These are phyloP conservation scores for Labeo rohita DNA, from an alignment of 2,113 vertebrate species.

Conservation along the genomic window DNA sequence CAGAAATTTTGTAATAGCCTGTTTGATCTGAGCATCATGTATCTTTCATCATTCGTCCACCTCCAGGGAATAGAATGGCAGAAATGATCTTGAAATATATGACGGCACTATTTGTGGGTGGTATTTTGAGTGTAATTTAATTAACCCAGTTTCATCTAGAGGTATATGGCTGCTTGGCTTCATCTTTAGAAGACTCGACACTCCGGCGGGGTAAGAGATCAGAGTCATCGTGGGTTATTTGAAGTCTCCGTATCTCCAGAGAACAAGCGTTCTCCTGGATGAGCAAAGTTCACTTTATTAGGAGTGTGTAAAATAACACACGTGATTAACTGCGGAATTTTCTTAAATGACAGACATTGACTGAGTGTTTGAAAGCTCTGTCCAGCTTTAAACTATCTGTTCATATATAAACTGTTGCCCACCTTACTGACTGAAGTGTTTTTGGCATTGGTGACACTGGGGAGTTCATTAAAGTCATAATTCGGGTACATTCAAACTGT, in stretches of 20 bases:
- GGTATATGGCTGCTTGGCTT: neutral
- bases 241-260: slow-evolving; percentile 54
- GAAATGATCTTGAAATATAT: slow-evolving; percentile 4
- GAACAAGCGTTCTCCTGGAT: slow-evolving; percentile 45
- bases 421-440: neutral
- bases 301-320: slow-evolving; percentile 4
- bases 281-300: slow-evolving; percentile 32
- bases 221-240: slow-evolving; percentile 48
- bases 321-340: neutral
- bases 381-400: neutral
- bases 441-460: neutral
- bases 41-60: neutral
- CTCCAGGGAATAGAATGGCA: neutral
- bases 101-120: neutral
- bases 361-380: neutral
- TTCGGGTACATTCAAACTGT: neutral
- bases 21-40: neutral
- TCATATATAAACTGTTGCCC: neutral
- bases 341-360: neutral
- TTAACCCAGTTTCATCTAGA: slow-evolving; percentile 17
- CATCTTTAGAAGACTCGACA: neutral
- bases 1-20: neutral
- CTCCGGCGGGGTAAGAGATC: slow-evolving; percentile 48
- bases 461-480: neutral
- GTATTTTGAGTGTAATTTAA: slow-evolving; percentile 44